Percentiles rank a stretch among this genome's conserved stretches.
These are phyloP conservation scores for Hyposoter dolosus DNA, from an alignment of 2,888 invertebrate species.

Conservation along the genomic window DNA sequence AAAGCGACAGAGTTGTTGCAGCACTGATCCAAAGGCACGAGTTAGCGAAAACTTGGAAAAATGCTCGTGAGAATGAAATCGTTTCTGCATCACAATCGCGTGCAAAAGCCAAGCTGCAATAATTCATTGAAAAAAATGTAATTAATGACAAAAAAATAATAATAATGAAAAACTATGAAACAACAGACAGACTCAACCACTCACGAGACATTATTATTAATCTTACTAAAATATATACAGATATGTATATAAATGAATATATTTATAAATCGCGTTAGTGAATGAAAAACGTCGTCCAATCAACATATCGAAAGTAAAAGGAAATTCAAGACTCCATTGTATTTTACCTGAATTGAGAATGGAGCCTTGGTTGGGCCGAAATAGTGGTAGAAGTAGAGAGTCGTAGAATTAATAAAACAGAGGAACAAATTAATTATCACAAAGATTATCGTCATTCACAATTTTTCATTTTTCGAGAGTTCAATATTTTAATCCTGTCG, in stretches of 20 bases:
- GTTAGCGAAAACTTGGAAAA: background rate
- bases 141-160: background rate
- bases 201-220: slow-evolving; percentile 81
- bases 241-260: slow-evolving; percentile 28
- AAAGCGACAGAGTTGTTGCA: slow-evolving; percentile 14
- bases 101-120: slow-evolving; percentile 41
- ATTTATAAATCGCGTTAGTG: slow-evolving; percentile 75
- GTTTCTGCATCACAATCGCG: background rate
- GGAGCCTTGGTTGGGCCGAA: slow-evolving; percentile 92
- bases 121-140: background rate
- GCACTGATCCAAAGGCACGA: slow-evolving; percentile 37
- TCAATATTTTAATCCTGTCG: slow-evolving; percentile 30
- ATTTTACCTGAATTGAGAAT: slow-evolving; percentile 93
- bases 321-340: slow-evolving; percentile 87
- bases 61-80: slow-evolving; percentile 23
- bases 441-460: slow-evolving; percentile 62
- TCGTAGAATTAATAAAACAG: slow-evolving; percentile 82
- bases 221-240: slow-evolving; percentile 66
- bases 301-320: slow-evolving; percentile 76
- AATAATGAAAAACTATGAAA: slow-evolving; percentile 64
- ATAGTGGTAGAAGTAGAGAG: slow-evolving; percentile 84
- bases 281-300: slow-evolving; percentile 75
- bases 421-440: slow-evolving; percentile 80
- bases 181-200: slow-evolving; percentile 82
- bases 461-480: slow-evolving; percentile 45